Conservation (phyloP, 2,888 invertebrate genomes). For the Polia nebulosa region DNA sequence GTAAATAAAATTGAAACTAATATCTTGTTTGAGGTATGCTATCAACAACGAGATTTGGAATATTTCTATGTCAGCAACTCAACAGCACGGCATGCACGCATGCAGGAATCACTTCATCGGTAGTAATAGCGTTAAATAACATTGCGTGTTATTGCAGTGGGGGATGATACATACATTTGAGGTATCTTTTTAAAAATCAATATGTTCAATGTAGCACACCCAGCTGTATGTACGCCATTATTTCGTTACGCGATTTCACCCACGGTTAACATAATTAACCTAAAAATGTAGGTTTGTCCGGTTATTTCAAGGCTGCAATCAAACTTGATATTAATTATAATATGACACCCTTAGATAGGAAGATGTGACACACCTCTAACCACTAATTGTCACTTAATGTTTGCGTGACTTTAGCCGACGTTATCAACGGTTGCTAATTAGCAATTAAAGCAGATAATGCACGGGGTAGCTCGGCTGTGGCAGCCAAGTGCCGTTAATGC, state of each 20-base stretch:
- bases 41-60: conserved; percentile 33
- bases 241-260: conserved; percentile 17
- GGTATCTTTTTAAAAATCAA: neutral
- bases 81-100: conserved; percentile 10
- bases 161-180: neutral
- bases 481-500: conserved; percentile 27
- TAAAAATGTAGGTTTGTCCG: conserved; percentile 6
- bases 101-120: neutral
- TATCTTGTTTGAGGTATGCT: conserved; percentile 42
- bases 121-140: neutral
- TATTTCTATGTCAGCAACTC: conserved; percentile 21
- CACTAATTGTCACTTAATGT: conserved; percentile 61
- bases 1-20: conserved; percentile 34
- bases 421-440: conserved; percentile 63
- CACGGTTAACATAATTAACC: conserved; percentile 19
- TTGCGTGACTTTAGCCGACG: conserved; percentile 64
- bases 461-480: neutral
- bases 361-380: conserved; percentile 69
- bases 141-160: neutral
- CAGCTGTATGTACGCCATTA: conserved; percentile 1
- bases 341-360: conserved; percentile 39
- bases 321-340: conserved; percentile 25
- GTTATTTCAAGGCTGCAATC: conserved; percentile 46
- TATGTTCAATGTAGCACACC: too few species aligned
- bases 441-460: conserved; percentile 45